Evolutionary conservation across 2,113 vertebrate species (phyloP).

Genomic region (Callocephalon fimbriatum): DNA sequence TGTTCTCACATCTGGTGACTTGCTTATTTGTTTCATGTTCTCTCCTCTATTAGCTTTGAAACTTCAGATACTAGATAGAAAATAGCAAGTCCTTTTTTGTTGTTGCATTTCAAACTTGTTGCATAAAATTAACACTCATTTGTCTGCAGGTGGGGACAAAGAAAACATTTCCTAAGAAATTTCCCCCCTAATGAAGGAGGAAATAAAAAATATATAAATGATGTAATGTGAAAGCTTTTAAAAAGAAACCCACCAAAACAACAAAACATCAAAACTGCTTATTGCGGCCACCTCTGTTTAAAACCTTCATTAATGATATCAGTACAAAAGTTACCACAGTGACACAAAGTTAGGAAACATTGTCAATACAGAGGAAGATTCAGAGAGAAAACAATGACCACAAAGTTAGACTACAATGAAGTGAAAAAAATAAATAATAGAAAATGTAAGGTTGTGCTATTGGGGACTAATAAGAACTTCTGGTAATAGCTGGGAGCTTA

Average conservation of each 20-base stretch:
- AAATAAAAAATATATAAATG: neutral
- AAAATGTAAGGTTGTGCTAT: neutral
- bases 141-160: rapidly evolving
- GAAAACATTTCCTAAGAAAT: neutral
- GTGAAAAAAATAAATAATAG: neutral
- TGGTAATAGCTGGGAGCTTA: neutral
- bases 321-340: neutral
- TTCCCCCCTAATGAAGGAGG: rapidly evolving
- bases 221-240: neutral
- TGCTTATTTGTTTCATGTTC: neutral
- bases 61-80: neutral
- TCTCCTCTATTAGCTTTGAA: neutral
- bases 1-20: neutral
- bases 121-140: neutral
- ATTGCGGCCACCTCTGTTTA: neutral
- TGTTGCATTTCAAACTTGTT: neutral
- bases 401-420: neutral
- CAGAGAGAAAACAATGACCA: neutral
- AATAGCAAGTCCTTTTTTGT: neutral
- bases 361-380: neutral
- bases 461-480: neutral
- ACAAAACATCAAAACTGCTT: neutral
- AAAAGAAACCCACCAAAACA: neutral
- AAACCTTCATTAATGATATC: neutral
- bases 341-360: neutral